A percentile compares a stretch with the other conserved stretches of the same genome.
Evolutionary conservation across 2,797 vertebrate species (phyloP).

Genomic region (Rhodeus uyekii): DNA sequence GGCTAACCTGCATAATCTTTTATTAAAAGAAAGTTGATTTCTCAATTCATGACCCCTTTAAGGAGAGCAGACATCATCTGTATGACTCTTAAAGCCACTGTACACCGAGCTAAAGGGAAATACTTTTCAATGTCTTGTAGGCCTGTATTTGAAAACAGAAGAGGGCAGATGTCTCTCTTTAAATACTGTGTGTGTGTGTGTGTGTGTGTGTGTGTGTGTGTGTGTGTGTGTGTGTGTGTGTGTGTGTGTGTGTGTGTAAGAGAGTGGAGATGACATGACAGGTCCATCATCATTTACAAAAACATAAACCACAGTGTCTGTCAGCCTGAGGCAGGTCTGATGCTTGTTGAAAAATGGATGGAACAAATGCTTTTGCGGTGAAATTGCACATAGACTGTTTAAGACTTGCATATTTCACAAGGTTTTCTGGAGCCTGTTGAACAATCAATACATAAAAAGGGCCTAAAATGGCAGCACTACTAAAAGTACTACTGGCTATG

Average conservation of each 20-base stretch:
- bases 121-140: background rate
- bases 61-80: background rate
- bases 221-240: background rate
- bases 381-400: background rate
- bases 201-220: too few relatives aligned
- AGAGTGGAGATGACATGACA: background rate
- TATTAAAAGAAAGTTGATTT: too few relatives aligned
- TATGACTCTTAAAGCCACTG: background rate
- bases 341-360: background rate
- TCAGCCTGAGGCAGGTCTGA: conserved; percentile 9
- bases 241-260: background rate
- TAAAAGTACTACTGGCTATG: background rate
- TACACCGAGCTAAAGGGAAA: background rate
- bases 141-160: background rate
- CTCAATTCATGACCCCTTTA: background rate
- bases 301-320: conserved; percentile 8
- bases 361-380: background rate
- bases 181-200: background rate
- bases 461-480: background rate
- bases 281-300: conserved; percentile 25
- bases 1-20: background rate
- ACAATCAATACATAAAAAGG: background rate
- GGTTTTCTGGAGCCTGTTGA: background rate
- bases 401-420: background rate
- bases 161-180: background rate